Evolutionary conservation across 2,113 vertebrate species (phyloP).

Genomic region (Syngnathus floridae): DNA sequence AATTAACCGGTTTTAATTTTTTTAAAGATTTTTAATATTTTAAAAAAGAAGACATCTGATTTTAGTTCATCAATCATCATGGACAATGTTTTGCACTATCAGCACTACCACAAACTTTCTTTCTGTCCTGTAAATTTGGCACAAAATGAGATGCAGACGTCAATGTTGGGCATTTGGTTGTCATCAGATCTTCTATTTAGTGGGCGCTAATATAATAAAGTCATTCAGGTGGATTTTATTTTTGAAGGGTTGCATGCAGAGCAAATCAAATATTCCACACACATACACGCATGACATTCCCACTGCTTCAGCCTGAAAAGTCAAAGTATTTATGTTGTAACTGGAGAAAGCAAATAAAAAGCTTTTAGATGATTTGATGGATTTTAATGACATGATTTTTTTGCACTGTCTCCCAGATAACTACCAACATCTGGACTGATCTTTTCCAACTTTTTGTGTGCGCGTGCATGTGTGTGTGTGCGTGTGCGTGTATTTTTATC

Average conservation of each 20-base stretch:
- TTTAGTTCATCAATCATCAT: neutral
- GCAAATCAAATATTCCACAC: slow-evolving; percentile 5
- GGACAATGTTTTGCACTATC: neutral
- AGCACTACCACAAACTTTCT: neutral
- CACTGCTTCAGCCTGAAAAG: slow-evolving; percentile 31
- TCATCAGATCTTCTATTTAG: neutral
- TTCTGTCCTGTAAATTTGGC: neutral
- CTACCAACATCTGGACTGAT: slow-evolving; percentile 41
- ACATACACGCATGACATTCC: slow-evolving; percentile 25
- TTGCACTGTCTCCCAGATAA: slow-evolving; percentile 24
- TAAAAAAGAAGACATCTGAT: neutral
- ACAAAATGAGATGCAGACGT: slow-evolving; percentile 1
- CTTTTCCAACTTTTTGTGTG: slow-evolving; percentile 26
- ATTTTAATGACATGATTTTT: slow-evolving; percentile 15
- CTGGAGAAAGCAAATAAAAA: slow-evolving; percentile 43
- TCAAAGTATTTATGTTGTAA: slow-evolving; percentile 29
- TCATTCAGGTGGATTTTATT: neutral
- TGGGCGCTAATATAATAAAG: neutral
- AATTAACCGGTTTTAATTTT: neutral
- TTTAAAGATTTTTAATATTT: neutral
- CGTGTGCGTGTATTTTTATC: neutral
- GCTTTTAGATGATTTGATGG: slow-evolving; percentile 39
- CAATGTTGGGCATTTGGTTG: neutral
- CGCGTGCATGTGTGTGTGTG: too few species aligned
- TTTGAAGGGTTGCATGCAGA: neutral